Base-by-base conservation (phyloP, 2,797 vertebrate genomes). In the Gouania willdenowi region DNA sequence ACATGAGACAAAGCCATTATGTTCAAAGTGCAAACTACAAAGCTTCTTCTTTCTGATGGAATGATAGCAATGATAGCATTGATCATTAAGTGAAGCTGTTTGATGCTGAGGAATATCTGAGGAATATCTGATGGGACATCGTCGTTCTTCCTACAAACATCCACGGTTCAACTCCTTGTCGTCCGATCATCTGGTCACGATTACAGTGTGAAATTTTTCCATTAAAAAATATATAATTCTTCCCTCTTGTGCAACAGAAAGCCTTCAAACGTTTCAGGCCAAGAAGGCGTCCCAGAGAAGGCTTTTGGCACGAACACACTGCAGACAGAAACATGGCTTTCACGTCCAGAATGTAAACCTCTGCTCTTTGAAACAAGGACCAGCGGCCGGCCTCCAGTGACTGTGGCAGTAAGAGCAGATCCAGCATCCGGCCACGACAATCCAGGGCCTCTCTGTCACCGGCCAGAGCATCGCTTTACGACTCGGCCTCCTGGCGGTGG, bases 251-350 rank as follows among this genome's bases (percentile, higher is more conserved):
- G 53, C 62, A 68, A 57, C 66, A 66, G 38, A 53, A 53, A 66
- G 42, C 51, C 52, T 75, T 65, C 12, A 36, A 35, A 43, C 49
- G 68, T 75, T 67, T 42, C 50, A 40, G 52, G 42, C 66, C 62
- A 55, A 55, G 15, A 29, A 66, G 66, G 51, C 72, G 16, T 66
- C 53, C 27, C 49, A 59, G 64, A 60, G 44, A 55, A 63, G 57
- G 58, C 51, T 24, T 47, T 73, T 74, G 73, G 69, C 71, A 76
- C 60, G 16, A 45, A 47, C 11, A 40, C 5, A 33, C 43, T 53
- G 51, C 15, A 31, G 49, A 54, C 51, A 14, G 1, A 24, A 43
- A 41, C 51, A 51, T 74, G 72, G 66, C 66, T 73, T 71, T 63
- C 52, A 23, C 36, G 71, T 66, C 54, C 41, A 53, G 42, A 42